These are phyloP conservation scores for Yoshiicerus persimilis DNA, from an alignment of 1,140 invertebrate species.

Conservation along the genomic window DNA sequence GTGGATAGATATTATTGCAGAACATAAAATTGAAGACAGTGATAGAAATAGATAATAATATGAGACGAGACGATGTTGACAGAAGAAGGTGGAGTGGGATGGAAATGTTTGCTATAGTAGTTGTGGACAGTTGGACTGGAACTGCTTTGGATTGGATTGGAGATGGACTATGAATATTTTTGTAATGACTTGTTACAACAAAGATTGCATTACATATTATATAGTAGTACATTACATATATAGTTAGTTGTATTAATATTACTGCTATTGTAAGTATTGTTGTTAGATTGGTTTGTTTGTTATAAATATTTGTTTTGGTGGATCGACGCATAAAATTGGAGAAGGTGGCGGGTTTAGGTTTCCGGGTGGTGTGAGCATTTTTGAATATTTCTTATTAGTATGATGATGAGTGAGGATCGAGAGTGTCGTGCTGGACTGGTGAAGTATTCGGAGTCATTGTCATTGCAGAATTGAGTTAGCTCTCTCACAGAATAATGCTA, in stretches of 20 bases:
- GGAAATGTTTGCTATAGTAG: neutral
- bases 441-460: neutral
- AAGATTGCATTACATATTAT: neutral
- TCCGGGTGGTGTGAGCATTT: neutral
- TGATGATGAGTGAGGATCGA: neutral
- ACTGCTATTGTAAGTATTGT: neutral
- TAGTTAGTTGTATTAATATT: neutral
- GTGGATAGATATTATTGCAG: neutral
- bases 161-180: neutral
- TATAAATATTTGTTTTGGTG: neutral
- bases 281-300: neutral
- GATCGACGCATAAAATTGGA: neutral
- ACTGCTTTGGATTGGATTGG: neutral
- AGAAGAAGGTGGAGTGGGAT: neutral
- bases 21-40: neutral
- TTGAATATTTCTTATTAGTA: neutral
- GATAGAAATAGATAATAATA: neutral
- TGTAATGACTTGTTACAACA: neutral
- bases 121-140: neutral
- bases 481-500: neutral
- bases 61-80: neutral
- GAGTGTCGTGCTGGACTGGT: neutral
- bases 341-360: neutral
- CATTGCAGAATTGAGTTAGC: neutral
- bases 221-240: neutral